These are phyloP conservation scores for Dorcus parallelipipedus DNA, from an alignment of 2,888 invertebrate genomes.

Conservation along the genomic window DNA sequence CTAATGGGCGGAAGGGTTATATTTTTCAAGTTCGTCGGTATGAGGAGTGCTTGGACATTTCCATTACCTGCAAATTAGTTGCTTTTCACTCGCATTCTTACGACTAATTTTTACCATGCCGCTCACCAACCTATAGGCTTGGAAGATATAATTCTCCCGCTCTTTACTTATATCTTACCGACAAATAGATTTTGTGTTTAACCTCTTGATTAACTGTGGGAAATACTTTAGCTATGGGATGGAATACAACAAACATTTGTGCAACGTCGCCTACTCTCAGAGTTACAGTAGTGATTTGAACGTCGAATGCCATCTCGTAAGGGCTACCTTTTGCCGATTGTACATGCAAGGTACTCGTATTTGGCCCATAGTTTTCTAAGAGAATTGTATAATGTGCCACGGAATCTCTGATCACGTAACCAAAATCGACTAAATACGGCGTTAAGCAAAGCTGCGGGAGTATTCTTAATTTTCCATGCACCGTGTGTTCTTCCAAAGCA, in stretches of 20 bases:
- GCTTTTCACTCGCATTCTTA: too few relatives aligned
- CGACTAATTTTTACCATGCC: too few relatives aligned
- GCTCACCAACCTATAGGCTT: too few relatives aligned
- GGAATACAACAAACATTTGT: constrained; percentile 53
- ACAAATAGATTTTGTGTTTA: constrained; percentile 49
- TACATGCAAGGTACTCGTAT: constrained; percentile 49
- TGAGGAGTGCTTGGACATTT: too few relatives aligned
- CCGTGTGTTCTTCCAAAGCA: constrained; percentile 40
- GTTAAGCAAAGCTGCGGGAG: constrained; percentile 40
- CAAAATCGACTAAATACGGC: constrained; percentile 57
- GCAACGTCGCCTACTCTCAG: constrained; percentile 52
- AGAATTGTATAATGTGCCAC: constrained; percentile 50
- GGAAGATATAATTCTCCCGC: too few relatives aligned
- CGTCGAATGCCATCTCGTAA: constrained; percentile 24
- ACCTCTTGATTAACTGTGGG: constrained; percentile 50
- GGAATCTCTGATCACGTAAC: constrained; percentile 52
- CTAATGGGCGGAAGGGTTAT: too few relatives aligned
- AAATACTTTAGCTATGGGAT: constrained; percentile 51
- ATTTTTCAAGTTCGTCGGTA: too few relatives aligned
- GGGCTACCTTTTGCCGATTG: constrained; percentile 26
- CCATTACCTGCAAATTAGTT: too few relatives aligned
- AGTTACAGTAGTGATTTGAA: constrained; percentile 44
- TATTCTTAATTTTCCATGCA: constrained; percentile 5
- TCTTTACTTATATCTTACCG: constrained; percentile 42
- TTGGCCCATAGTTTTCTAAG: constrained; percentile 58